Evolutionary conservation across 1,140 invertebrate species (phyloP), one percentile per base, ranked within the genome.

Genomic region (Heliconius nattereri): DNA sequence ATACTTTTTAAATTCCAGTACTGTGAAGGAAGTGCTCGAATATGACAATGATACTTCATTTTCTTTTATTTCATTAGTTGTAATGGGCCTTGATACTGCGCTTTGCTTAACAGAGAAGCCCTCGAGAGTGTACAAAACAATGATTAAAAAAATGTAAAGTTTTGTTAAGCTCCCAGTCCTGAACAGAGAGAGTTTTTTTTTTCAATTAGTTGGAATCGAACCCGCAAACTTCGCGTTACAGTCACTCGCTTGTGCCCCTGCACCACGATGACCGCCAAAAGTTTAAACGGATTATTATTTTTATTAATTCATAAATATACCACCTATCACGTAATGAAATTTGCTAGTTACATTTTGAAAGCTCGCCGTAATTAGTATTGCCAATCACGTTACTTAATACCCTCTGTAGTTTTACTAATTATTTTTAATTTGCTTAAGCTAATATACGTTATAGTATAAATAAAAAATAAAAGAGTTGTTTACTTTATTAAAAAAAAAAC

Each of bases 41-140:
- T 11, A 26, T 66, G 57, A 66, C 26, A 66, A 66, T 66, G 60
- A 29, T 26, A n/a, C 60, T 66, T 66, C 23, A 29, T 66, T 11
- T 26, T 66, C 23, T 66, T 66, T 66, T 66, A 2, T n/a, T 66
- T 66, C 23, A 66, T 66, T 66, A 66, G 60, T 26, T 26, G 60
- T 66, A 26, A 66, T 66, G 60, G 29, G 5, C 77, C 71, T 73
- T 78, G 13, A 66, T 76, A 8, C 40, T 76, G 54, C 57, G 70
- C 75, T 66, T 66, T 9, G 54, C 52, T 60, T 66, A 16, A 66
- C 60, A 26, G n/a, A 26, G 23, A 13, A 26, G 23, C 60, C 11
- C 60, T 66, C 60, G 26, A 66, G 9, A n/a, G 8, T 3, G 5
- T 16, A 29, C n/a, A 29, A 29, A 66, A 26, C 23, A 66, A 66